Conservation (phyloP, 2,888 invertebrate species). For the Saturnia japonica region DNA sequence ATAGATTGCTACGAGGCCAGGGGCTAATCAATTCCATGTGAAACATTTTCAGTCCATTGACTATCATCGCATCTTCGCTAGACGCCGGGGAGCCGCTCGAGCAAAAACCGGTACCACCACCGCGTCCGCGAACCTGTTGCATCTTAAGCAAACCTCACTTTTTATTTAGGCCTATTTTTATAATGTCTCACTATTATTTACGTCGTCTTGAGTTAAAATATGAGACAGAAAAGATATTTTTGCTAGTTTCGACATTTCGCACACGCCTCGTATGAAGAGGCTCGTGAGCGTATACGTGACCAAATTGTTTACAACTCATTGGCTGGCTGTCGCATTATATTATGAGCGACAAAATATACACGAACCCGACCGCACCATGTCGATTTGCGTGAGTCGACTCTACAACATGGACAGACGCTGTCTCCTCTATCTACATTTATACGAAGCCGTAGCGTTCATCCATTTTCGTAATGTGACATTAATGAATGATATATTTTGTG, state of each 20-base stretch:
- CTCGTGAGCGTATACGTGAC: constrained; percentile 49
- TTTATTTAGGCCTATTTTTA: constrained; percentile 19
- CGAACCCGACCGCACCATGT: constrained; percentile 13
- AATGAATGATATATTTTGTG: constrained; percentile 51
- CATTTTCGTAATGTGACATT: constrained; percentile 57
- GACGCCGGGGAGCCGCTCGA: constrained; percentile 72
- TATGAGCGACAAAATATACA: constrained; percentile 45
- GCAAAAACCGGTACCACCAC: constrained; percentile 62
- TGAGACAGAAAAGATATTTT: constrained; percentile 25
- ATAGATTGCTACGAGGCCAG: constrained; percentile 33
- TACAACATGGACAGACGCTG: constrained; percentile 41
- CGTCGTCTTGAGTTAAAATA: constrained; percentile 20
- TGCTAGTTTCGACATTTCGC: constrained; percentile 33
- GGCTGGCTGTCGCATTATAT: constrained; percentile 43
- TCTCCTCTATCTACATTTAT: constrained; percentile 42
- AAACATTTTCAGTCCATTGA: constrained; percentile 66
- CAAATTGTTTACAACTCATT: constrained; percentile 39
- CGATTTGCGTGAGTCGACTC: constrained; percentile 54
- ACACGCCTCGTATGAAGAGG: constrained; percentile 42
- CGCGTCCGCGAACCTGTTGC: constrained; percentile 49
- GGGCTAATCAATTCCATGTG: constrained; percentile 62
- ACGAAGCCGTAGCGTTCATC: constrained; percentile 50
- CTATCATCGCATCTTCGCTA: constrained; percentile 58
- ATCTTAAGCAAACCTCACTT: constrained; percentile 56
- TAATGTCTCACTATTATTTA: constrained; percentile 17